Conservation (phyloP, 1,140 invertebrate genomes). For the Centruroides sculpturatus region DNA sequence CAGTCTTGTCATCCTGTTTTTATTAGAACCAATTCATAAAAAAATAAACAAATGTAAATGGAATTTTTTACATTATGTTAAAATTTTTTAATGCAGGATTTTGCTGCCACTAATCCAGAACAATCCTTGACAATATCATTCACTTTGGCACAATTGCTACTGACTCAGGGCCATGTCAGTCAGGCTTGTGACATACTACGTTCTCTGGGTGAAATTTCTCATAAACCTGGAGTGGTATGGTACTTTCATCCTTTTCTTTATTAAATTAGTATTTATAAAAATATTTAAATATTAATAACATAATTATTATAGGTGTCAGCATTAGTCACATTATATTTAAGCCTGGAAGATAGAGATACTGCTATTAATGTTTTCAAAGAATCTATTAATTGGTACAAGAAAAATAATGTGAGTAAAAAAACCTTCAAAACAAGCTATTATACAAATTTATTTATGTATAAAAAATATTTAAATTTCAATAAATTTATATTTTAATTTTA, state of each 20-base stretch:
- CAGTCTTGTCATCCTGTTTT: no score
- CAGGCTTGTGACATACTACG: conserved; percentile 56
- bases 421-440: no score
- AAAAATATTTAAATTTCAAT: no score
- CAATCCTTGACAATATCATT: conserved; percentile 18
- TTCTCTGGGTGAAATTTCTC: conserved; percentile 50
- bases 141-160: conserved; percentile 29
- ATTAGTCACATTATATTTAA: conserved; percentile 65
- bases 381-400: conserved; percentile 72
- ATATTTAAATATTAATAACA: not conserved
- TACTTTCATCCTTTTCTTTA: conserved; percentile 7
- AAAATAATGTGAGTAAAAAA: conserved; percentile 40
- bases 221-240: conserved; percentile 60
- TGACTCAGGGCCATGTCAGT: conserved; percentile 51
- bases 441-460: no score
- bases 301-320: conserved; percentile 40
- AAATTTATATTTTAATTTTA: no score
- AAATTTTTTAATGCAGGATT: not conserved
- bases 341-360: conserved; percentile 53
- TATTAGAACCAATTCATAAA: no score
- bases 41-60: no score
- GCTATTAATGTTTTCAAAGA: conserved; percentile 61
- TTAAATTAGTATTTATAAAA: not conserved
- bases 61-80: no score
- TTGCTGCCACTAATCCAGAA: conserved; percentile 9